Conservation (phyloP, 2,797 vertebrate species). For the Fratercula arctica region DNA sequence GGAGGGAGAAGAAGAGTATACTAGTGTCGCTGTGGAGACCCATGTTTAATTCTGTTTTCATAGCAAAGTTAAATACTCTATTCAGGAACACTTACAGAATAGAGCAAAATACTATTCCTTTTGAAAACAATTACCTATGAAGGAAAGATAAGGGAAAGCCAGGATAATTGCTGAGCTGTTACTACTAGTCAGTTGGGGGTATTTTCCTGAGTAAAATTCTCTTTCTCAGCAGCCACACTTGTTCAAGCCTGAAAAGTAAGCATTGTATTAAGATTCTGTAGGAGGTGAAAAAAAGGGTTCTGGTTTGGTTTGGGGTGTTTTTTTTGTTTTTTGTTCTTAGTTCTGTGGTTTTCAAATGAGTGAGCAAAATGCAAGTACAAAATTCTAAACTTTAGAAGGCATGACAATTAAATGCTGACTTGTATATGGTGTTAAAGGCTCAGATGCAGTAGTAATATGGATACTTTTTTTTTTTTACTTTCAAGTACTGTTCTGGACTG, state of each 20-base stretch:
- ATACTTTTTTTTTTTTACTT: background rate
- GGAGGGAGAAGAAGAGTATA: background rate
- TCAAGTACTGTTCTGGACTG: background rate
- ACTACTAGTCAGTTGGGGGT: background rate
- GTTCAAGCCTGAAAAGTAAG: background rate
- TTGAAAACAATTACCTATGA: background rate
- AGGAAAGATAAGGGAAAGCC: background rate
- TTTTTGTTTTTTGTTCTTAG: background rate
- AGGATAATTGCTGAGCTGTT: background rate
- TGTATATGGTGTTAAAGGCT: background rate
- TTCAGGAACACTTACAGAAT: background rate
- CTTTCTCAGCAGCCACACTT: background rate
- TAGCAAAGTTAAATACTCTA: background rate
- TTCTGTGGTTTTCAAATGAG: background rate
- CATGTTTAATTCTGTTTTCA: background rate
- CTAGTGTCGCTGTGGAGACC: background rate
- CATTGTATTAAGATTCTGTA: background rate
- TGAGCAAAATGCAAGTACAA: background rate
- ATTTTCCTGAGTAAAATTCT: background rate
- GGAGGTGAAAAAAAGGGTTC: background rate
- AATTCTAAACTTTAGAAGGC: background rate
- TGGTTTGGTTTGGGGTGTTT: no score
- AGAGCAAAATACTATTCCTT: background rate
- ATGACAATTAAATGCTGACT: background rate
- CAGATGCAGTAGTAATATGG: background rate